Evolutionary conservation across 1,140 invertebrate genomes (phyloP).

Genomic region (Trigoniulus corallinus): DNA sequence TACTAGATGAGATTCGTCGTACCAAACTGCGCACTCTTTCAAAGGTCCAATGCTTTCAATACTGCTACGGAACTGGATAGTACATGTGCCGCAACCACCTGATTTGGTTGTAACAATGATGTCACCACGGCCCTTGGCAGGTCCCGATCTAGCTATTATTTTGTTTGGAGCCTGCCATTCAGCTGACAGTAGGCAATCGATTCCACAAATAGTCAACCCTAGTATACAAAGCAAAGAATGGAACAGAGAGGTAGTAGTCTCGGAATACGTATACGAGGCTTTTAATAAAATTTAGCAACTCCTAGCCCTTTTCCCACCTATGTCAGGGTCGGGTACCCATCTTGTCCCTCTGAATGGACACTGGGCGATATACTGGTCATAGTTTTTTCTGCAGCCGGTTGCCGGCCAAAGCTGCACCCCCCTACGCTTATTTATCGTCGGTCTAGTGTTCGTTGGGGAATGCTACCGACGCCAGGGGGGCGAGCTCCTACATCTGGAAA

Average conservation of each 20-base stretch:
- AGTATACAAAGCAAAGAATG: conserved; percentile 6
- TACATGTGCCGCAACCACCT: conserved; percentile 83
- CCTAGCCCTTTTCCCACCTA: too few species aligned
- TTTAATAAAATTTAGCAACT: too few species aligned
- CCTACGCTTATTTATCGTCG: too few species aligned
- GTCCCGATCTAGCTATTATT: conserved; percentile 85
- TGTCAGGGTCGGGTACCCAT: too few species aligned
- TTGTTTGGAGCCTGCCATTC: conserved; percentile 98
- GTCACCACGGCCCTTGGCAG: conserved; percentile 85
- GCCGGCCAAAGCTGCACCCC: too few species aligned
- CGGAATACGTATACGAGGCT: background rate
- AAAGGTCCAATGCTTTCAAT: conserved; percentile 41
- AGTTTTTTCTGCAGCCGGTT: too few species aligned
- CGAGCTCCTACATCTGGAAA: too few species aligned
- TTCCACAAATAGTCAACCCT: conserved; percentile 88
- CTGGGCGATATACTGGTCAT: too few species aligned
- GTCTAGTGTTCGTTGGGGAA: too few species aligned
- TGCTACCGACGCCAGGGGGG: too few species aligned
- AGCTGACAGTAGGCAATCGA: conserved; percentile 82
- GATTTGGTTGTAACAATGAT: conserved; percentile 81
- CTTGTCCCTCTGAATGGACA: too few species aligned
- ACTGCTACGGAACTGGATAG: conserved; percentile 75
- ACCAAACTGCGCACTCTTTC: conserved; percentile 98
- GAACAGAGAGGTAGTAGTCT: background rate
- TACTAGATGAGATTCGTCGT: conserved; percentile 70